Evolutionary conservation across 2,113 vertebrate genomes (phyloP).

Genomic region (Cyrtonyx montezumae): DNA sequence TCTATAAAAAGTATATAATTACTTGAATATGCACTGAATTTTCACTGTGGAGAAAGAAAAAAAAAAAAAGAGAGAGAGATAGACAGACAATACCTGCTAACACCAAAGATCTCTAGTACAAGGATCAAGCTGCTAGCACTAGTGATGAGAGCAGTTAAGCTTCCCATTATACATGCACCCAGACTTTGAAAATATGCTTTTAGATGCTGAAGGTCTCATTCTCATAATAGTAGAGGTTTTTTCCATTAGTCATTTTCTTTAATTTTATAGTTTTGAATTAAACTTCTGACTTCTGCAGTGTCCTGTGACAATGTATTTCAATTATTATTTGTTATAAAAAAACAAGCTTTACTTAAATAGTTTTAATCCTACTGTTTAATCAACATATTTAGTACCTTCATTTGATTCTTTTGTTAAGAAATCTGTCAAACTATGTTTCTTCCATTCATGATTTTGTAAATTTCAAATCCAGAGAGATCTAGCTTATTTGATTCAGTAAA

Average conservation of each 20-base stretch:
- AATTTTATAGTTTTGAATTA: not conserved
- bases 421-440: not conserved
- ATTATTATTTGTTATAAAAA: not conserved
- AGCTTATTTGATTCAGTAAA: not conserved
- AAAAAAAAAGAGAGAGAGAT: not conserved
- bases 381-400: not conserved
- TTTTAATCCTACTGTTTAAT: not conserved
- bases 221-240: not conserved
- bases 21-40: not conserved
- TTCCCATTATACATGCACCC: not conserved
- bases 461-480: not conserved
- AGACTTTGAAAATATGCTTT: not conserved
- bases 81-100: not conserved
- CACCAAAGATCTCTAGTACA: not conserved
- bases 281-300: not conserved
- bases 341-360: not conserved
- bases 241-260: not conserved
- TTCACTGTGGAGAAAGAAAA: fast-evolving
- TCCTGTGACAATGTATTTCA: not conserved
- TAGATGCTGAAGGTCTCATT: not conserved
- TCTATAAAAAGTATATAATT: not conserved
- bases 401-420: not conserved
- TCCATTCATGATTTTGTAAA: not conserved
- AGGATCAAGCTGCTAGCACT: not conserved
- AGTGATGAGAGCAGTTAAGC: fast-evolving